These are phyloP conservation scores for Anguilla rostrata DNA, from an alignment of 2,113 vertebrate genomes.

Conservation along the genomic window DNA sequence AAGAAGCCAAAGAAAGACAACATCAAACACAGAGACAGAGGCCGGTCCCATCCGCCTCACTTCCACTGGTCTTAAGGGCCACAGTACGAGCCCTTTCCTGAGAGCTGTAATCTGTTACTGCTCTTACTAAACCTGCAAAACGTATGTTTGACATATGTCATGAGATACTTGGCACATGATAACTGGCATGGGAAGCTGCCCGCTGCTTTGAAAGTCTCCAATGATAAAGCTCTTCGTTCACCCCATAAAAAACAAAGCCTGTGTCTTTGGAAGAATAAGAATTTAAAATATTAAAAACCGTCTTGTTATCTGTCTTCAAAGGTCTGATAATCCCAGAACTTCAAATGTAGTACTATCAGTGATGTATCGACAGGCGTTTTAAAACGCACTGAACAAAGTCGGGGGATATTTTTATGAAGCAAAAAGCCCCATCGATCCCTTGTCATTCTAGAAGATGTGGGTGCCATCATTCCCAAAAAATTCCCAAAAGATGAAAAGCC, in stretches of 20 bases:
- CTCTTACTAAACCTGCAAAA: neutral
- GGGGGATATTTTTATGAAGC: conserved; percentile 24
- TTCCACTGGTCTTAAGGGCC: neutral
- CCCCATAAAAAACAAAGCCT: neutral
- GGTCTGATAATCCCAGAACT: conserved; percentile 1
- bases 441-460: neutral
- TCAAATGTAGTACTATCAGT: conserved; percentile 14
- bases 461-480: too few relatives aligned
- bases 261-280: conserved; percentile 31
- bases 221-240: conserved; percentile 12
- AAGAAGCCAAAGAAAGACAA: neutral
- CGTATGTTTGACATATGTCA: neutral
- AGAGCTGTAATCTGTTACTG: neutral
- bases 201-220: neutral
- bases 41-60: neutral
- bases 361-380: conserved; percentile 43
- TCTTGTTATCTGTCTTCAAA: conserved; percentile 28
- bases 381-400: conserved; percentile 15
- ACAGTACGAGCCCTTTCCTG: neutral
- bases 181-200: neutral
- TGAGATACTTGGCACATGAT: neutral
- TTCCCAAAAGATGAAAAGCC: too few relatives aligned
- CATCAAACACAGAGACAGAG: neutral
- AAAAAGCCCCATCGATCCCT: conserved; percentile 3
- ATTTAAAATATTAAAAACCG: conserved; percentile 7